A percentile compares a stretch with the other conserved stretches of the same genome.
phyloP scores from a whole-genome alignment of 2,888 invertebrate species.

The Tenthredo amoena region DNA sequence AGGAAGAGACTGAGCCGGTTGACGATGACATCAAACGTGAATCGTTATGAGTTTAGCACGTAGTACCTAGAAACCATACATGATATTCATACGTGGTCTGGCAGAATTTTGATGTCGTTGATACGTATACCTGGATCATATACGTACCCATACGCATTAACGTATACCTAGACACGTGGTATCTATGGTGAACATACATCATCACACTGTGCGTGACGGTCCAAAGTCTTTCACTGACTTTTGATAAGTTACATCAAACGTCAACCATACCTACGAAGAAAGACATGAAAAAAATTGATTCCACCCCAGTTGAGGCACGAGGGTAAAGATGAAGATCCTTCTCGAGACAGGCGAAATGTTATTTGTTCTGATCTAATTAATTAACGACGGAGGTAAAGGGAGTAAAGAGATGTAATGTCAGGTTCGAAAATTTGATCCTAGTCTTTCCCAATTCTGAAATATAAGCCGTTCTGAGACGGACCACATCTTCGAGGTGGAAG shows the following conservation, averaged over 20 bases:
- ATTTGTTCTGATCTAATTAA: not conserved
- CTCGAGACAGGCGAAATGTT: not conserved
- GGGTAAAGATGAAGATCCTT: not conserved
- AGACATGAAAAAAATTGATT: not conserved
- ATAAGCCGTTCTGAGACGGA: too few species aligned
- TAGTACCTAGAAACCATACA: not conserved
- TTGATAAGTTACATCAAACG: not conserved
- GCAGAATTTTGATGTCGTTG: not conserved
- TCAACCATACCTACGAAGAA: not conserved
- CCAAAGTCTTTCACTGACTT: not conserved
- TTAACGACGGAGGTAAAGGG: too few species aligned
- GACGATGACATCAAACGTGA: constrained; percentile 40
- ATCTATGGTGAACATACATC: not conserved
- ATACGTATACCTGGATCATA: not conserved
- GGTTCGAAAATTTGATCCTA: not conserved
- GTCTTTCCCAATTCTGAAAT: too few species aligned
- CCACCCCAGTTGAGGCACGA: not conserved
- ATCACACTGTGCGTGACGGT: not conserved
- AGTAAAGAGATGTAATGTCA: too few species aligned
- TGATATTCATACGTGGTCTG: not conserved
- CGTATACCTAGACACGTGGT: not conserved
- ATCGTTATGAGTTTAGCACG: constrained; percentile 29
- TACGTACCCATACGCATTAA: not conserved
- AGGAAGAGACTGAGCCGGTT: not conserved
- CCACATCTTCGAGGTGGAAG: too few species aligned